phyloP scores from a whole-genome alignment of 2,888 invertebrate genomes.

The Sicus ferrugineus region DNA sequence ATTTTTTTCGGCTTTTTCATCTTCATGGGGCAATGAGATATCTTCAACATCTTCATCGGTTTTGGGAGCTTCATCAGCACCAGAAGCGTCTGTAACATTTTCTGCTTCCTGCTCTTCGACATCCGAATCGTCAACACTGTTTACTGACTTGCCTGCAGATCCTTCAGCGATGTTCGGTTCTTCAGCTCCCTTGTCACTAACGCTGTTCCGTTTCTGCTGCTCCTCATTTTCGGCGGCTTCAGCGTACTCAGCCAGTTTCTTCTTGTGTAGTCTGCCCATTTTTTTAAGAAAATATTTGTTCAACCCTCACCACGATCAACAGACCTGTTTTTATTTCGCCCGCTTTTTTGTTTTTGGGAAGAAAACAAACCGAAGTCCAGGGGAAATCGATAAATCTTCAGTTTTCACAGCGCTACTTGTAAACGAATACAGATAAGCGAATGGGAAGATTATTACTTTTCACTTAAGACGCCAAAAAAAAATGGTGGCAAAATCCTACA shows the following conservation, averaged over 20 bases:
- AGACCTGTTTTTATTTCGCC: conserved; percentile 38
- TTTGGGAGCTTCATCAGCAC: conserved; percentile 46
- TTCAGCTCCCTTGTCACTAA: conserved; percentile 39
- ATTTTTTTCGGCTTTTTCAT: conserved; percentile 37
- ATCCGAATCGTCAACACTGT: conserved; percentile 24
- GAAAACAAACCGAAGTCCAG: conserved; percentile 31
- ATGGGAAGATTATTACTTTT: conserved; percentile 13
- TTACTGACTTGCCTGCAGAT: conserved; percentile 13
- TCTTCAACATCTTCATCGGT: conserved; percentile 38
- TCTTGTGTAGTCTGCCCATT: conserved; percentile 59
- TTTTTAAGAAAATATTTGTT: neutral
- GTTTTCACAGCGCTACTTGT: conserved; percentile 36
- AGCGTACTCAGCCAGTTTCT: conserved; percentile 52
- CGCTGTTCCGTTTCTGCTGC: conserved; percentile 39
- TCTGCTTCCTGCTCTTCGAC: conserved; percentile 38
- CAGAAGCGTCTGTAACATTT: conserved; percentile 46
- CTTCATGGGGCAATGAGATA: conserved; percentile 18
- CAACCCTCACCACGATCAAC: neutral
- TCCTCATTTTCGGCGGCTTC: conserved; percentile 52
- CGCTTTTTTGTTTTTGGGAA: conserved; percentile 32
- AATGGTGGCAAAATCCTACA: conserved; percentile 26
- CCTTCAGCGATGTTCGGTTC: conserved; percentile 37
- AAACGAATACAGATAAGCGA: conserved; percentile 14
- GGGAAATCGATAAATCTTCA: conserved; percentile 41
- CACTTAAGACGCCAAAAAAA: conserved; percentile 21